phyloP scores from a whole-genome alignment of 2,888 invertebrate species.

The Lepidocyrtinus sp. region DNA sequence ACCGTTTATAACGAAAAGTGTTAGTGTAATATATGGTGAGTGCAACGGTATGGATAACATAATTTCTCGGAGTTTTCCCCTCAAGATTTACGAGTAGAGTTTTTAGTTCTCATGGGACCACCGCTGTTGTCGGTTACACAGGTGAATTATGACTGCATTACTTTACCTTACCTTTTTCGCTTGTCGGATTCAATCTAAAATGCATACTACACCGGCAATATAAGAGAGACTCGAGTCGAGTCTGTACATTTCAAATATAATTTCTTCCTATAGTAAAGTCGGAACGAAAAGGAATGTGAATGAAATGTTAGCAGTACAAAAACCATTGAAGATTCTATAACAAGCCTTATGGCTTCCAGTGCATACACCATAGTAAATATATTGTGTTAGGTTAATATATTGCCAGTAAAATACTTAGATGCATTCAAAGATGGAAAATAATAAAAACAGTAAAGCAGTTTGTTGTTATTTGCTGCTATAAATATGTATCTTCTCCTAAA shows the following conservation, averaged over 20 bases:
- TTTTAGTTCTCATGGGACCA: constrained; percentile 69
- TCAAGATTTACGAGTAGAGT: constrained; percentile 69
- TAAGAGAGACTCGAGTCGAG: too few relatives aligned
- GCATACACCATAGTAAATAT: constrained; percentile 9
- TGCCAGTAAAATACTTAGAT: constrained; percentile 21
- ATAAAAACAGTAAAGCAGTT: constrained; percentile 15
- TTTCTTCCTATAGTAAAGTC: neutral
- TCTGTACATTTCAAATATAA: constrained; percentile 1
- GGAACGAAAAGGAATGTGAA: neutral
- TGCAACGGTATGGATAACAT: constrained; percentile 47
- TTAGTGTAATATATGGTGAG: neutral
- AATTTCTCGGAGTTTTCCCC: constrained; percentile 67
- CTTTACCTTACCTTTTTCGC: constrained; percentile 51
- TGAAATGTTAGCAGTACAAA: neutral
- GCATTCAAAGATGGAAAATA: neutral
- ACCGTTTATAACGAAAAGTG: neutral
- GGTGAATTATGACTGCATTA: constrained; percentile 70
- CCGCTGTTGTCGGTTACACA: constrained; percentile 70
- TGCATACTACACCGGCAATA: constrained; percentile 37
- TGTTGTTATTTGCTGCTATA: constrained; percentile 36
- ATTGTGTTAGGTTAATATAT: constrained; percentile 34
- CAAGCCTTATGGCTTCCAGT: constrained; percentile 33
- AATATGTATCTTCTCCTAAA: neutral
- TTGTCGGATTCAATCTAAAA: constrained; percentile 61
- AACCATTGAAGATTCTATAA: constrained; percentile 10